These are phyloP conservation scores for Acanthoscelides obtectus DNA, from an alignment of 2,888 invertebrate species.

Conservation along the genomic window DNA sequence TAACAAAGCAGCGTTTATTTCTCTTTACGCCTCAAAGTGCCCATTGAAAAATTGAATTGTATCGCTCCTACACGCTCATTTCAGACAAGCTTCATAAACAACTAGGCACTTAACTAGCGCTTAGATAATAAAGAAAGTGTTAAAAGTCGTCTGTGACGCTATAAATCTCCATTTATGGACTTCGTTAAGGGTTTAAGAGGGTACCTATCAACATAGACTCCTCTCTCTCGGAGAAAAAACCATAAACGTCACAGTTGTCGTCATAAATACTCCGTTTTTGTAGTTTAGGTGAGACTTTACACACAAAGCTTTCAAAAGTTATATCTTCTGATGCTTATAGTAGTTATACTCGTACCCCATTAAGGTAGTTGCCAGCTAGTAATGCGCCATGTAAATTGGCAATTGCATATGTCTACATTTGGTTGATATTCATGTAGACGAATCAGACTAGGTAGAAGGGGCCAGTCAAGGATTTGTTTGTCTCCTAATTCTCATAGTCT, in stretches of 20 bases:
- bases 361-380: too few species aligned
- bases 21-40: too few species aligned
- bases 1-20: too few species aligned
- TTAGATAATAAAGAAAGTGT: neutral
- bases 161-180: neutral
- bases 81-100: neutral
- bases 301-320: too few species aligned
- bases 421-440: too few species aligned
- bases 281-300: neutral
- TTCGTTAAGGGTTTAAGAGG: neutral
- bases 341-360: too few species aligned
- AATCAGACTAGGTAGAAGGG: too few species aligned
- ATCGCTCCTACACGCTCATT: neutral
- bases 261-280: neutral
- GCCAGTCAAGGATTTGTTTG: too few species aligned
- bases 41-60: neutral
- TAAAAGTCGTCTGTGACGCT: neutral
- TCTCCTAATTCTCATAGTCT: too few species aligned
- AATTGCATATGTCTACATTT: too few species aligned
- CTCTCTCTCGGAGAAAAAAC: neutral
- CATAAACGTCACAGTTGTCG: neutral
- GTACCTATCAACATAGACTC: neutral
- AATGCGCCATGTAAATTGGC: too few species aligned
- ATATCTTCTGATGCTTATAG: too few species aligned
- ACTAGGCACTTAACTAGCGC: neutral